A percentile compares a stretch with the other conserved stretches of the same genome.
Conservation (phyloP, 2,113 vertebrate genomes). For the Platysternon megacephalum region DNA sequence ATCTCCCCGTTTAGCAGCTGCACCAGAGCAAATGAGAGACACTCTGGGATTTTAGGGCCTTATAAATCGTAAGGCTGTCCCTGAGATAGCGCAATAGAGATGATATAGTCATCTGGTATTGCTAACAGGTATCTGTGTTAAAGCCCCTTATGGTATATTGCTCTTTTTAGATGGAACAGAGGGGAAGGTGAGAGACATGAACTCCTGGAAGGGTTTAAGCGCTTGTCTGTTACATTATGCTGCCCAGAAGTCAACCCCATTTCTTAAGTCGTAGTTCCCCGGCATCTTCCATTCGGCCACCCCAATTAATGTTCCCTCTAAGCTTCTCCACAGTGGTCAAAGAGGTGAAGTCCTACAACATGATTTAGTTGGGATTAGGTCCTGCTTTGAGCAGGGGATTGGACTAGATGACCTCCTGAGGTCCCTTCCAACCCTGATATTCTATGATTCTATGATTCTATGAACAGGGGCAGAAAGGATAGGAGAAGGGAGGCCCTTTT, state of each 20-base stretch:
- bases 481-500: not conserved
- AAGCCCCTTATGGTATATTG: not conserved
- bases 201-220: constrained; percentile 70
- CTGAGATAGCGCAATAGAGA: not conserved
- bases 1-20: not conserved
- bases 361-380: no score
- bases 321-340: not conserved
- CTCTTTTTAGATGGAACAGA: constrained; percentile 19
- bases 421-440: no score
- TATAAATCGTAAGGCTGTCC: constrained; percentile 6
- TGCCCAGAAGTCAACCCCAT: constrained; percentile 1
- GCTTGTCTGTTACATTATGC: constrained; percentile 30
- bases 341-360: not conserved
- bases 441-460: no score
- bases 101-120: not conserved
- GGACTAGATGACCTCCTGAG: no score
- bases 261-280: not conserved
- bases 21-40: not conserved
- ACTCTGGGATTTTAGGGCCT: not conserved
- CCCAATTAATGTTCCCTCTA: not conserved
- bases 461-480: not conserved
- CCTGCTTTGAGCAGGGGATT: no score
- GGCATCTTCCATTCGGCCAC: constrained; percentile 18
- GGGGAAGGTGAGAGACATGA: constrained; percentile 61
- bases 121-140: constrained; percentile 11